These are phyloP conservation scores for Polyodon spathula DNA, from an alignment of 2,113 vertebrate species.

Conservation along the genomic window DNA sequence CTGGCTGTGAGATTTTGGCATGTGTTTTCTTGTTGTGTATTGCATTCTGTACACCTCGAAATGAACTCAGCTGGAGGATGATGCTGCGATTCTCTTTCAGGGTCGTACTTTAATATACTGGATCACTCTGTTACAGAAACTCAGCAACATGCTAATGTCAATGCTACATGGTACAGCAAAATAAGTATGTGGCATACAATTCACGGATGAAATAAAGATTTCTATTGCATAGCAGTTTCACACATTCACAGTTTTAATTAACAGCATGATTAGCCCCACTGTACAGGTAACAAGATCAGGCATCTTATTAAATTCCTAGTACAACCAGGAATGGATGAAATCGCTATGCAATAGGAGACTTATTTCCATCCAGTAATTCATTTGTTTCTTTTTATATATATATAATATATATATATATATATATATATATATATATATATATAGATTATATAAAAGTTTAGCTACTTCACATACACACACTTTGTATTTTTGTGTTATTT, in stretches of 20 bases:
- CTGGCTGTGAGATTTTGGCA: background rate
- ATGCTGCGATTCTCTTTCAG: slow-evolving; percentile 39
- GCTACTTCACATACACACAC: slow-evolving; percentile 73
- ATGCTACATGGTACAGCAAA: slow-evolving; percentile 56
- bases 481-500: slow-evolving; percentile 50
- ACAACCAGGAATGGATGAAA: too few relatives aligned
- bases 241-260: too few relatives aligned
- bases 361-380: slow-evolving; percentile 27
- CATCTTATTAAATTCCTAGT: too few relatives aligned
- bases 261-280: too few relatives aligned
- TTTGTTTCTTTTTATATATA: slow-evolving; percentile 10
- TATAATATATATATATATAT: too few relatives aligned
- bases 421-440: too few relatives aligned
- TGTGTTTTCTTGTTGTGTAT: background rate
- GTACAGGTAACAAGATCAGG: too few relatives aligned
- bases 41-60: background rate
- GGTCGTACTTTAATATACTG: slow-evolving; percentile 42
- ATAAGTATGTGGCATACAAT: slow-evolving; percentile 43
- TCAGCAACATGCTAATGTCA: slow-evolving; percentile 73
- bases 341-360: background rate
- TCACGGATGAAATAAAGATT: too few relatives aligned
- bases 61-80: background rate
- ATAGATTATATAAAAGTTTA: too few relatives aligned
- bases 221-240: too few relatives aligned
- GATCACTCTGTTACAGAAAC: slow-evolving; percentile 74